These are phyloP conservation scores for Acleris holmiana DNA, from an alignment of 2,888 invertebrate genomes.

Conservation along the genomic window DNA sequence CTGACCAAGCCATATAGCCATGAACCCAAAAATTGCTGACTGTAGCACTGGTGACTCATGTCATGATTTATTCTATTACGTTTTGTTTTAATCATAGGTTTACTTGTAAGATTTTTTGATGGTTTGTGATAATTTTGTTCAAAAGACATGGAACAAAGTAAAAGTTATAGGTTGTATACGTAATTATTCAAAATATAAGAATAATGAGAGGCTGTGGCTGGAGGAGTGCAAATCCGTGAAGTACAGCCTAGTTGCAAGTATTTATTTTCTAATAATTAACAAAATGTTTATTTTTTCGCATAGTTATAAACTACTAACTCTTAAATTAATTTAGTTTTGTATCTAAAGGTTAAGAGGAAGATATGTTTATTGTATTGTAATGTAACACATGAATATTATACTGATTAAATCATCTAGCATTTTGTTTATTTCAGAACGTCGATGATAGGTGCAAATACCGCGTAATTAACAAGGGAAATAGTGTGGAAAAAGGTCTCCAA, in stretches of 20 bases:
- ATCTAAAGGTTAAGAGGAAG: conserved; percentile 71
- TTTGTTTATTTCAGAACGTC: not conserved
- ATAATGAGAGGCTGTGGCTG: conserved; percentile 25
- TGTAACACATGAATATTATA: conserved; percentile 42
- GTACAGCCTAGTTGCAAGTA: conserved; percentile 36
- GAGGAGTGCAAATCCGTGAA: conserved; percentile 24
- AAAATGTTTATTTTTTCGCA: conserved; percentile 49
- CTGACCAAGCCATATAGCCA: not conserved
- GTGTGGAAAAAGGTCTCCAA: too few species aligned
- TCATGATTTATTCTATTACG: conserved; percentile 22
- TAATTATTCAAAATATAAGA: conserved; percentile 28
- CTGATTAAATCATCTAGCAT: conserved; percentile 14
- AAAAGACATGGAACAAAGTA: conserved; percentile 37
- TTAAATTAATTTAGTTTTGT: conserved; percentile 59
- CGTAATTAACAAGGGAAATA: too few species aligned
- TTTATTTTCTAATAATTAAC: conserved; percentile 45
- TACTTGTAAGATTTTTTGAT: conserved; percentile 26
- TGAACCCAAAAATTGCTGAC: conserved; percentile 5
- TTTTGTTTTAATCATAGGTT: conserved; percentile 23
- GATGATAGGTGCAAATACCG: too few species aligned
- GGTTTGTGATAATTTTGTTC: conserved; percentile 39
- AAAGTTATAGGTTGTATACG: conserved; percentile 31
- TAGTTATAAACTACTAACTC: conserved; percentile 70
- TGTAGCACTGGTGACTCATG: conserved; percentile 5
- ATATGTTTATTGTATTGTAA: conserved; percentile 67